Percentiles rank a stretch among this genome's conserved stretches.
phyloP scores from a whole-genome alignment of 2,113 vertebrate genomes.

The Pseudolaguvia tuberculata region DNA sequence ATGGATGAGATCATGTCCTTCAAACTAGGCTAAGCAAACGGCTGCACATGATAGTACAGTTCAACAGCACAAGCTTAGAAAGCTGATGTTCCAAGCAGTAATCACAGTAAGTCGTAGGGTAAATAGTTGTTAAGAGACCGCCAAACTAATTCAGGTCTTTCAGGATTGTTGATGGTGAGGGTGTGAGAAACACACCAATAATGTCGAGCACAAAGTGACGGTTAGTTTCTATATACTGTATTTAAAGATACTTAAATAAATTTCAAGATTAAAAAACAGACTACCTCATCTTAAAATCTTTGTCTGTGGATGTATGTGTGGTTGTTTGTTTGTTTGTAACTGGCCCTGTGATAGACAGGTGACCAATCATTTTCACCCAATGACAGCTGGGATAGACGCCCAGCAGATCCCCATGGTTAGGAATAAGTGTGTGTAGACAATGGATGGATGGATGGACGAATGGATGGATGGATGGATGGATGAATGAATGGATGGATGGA shows the following conservation, averaged over 20 bases:
- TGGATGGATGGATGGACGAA: no score
- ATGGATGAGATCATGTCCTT: neutral
- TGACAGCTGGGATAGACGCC: no score
- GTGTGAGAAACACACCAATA: neutral
- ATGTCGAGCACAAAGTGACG: neutral
- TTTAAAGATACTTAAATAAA: no score
- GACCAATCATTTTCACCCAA: no score
- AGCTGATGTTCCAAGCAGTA: constrained; percentile 45
- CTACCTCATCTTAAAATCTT: neutral
- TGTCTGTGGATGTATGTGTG: neutral
- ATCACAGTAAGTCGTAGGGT: neutral
- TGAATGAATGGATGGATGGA: no score
- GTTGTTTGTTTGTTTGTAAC: no score
- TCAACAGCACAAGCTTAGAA: constrained; percentile 23
- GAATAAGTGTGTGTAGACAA: no score
- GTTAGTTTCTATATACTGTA: neutral
- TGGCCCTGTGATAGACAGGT: no score
- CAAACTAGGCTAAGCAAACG: neutral
- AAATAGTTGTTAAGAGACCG: neutral
- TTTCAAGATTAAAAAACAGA: neutral
- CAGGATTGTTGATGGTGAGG: neutral
- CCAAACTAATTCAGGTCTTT: neutral
- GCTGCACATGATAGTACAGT: neutral
- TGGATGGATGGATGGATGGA: no score
- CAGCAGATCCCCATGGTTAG: no score